phyloP scores from a whole-genome alignment of 2,797 vertebrate genomes.

The Cryptoprocta ferox region DNA sequence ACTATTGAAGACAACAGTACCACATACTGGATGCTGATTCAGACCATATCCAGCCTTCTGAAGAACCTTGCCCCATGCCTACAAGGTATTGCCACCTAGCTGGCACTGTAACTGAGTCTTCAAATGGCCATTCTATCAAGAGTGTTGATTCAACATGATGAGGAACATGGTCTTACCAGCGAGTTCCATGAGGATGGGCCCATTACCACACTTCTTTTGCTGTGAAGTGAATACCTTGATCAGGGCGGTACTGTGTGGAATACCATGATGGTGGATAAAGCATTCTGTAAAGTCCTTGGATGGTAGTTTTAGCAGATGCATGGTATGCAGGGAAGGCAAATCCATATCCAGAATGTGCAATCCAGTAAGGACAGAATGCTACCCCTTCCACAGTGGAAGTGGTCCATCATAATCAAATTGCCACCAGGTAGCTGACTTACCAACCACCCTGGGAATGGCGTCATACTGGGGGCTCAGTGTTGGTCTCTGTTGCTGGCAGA shows the following conservation, averaged over 20 bases:
- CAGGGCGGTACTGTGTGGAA: not conserved
- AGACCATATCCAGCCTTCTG: not conserved
- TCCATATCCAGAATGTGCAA: not conserved
- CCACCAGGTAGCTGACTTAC: not conserved
- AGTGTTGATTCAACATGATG: not conserved
- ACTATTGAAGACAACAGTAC: not conserved
- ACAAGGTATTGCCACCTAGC: not conserved
- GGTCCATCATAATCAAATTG: not conserved
- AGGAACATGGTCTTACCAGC: not conserved
- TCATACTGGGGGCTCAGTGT: not conserved
- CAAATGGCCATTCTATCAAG: not conserved
- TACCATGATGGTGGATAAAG: not conserved
- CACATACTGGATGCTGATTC: not conserved
- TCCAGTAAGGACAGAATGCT: not conserved
- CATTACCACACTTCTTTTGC: not conserved
- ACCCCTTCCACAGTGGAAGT: not conserved
- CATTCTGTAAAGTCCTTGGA: not conserved
- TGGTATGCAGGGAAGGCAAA: not conserved
- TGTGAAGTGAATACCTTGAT: not conserved
- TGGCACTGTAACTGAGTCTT: not conserved
- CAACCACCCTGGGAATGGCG: not conserved
- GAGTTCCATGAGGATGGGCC: not conserved
- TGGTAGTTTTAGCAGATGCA: not conserved
- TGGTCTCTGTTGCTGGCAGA: not conserved
- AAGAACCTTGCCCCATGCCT: not conserved